phyloP scores from a whole-genome alignment of 2,797 vertebrate genomes.

The Lutjanus argentimaculatus region DNA sequence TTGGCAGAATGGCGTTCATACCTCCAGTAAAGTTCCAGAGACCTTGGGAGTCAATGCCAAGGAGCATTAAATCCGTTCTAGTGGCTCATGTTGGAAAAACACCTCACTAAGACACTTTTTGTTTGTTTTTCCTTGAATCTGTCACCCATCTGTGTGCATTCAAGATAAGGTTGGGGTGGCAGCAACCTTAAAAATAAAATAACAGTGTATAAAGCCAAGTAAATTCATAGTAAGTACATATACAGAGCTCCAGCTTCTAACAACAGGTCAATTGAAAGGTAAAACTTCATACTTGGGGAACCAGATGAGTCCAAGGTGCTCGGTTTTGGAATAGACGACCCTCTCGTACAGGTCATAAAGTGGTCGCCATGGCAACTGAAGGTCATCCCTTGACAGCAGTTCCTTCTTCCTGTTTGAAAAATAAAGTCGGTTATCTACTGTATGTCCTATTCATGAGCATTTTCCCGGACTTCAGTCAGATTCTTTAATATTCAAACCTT shows the following conservation, averaged over 20 bases:
- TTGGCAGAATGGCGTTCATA: too few relatives aligned
- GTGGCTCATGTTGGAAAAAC: too few relatives aligned
- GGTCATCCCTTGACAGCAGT: conserved; percentile 94
- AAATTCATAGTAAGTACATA: not conserved
- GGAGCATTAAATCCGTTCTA: too few relatives aligned
- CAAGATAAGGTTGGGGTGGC: too few relatives aligned
- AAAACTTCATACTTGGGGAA: conserved; percentile 92
- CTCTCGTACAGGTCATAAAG: conserved; percentile 94
- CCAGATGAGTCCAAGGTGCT: conserved; percentile 98
- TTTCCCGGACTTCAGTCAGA: conserved; percentile 1
- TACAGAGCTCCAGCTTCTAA: not conserved
- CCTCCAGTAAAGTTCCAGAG: too few relatives aligned
- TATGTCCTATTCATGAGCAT: conserved; percentile 2
- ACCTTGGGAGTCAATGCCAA: too few relatives aligned
- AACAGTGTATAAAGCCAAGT: not conserved
- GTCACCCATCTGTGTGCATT: too few relatives aligned
- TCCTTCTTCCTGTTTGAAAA: conserved; percentile 93
- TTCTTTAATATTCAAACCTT: conserved; percentile 37
- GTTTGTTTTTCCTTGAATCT: too few relatives aligned
- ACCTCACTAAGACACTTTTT: too few relatives aligned
- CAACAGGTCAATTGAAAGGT: not conserved
- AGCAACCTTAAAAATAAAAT: too few relatives aligned
- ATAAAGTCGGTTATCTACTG: conserved; percentile 34
- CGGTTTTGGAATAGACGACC: conserved; percentile 96
- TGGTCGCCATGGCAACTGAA: conserved; percentile 96